A percentile compares a stretch with the other conserved stretches of the same genome.
phyloP scores from a whole-genome alignment of 2,888 invertebrate species.

The Nebria salina region DNA sequence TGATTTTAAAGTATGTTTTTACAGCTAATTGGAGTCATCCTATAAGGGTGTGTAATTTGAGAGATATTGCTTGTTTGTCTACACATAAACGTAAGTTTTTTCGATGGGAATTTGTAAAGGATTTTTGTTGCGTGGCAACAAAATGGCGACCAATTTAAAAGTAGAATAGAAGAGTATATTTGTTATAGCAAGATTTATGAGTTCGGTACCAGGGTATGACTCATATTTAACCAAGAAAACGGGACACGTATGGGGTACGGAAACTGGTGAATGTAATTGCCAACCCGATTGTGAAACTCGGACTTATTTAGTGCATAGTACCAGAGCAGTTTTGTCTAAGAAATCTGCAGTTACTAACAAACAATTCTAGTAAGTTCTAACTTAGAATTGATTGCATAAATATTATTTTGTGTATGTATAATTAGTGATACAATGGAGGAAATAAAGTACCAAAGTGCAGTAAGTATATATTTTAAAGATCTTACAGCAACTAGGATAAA shows the following conservation, averaged over 20 bases:
- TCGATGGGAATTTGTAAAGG: neutral
- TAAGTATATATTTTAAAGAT: conserved; percentile 73
- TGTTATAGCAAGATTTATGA: conserved; percentile 52
- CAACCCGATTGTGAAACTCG: conserved; percentile 72
- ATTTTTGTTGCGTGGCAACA: conserved; percentile 20
- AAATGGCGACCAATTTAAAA: too few species aligned
- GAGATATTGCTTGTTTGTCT: conserved; percentile 24
- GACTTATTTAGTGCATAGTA: conserved; percentile 31
- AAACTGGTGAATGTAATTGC: conserved; percentile 63
- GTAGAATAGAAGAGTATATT: too few species aligned
- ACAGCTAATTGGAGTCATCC: conserved; percentile 15
- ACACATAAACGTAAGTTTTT: conserved; percentile 28
- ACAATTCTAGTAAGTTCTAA: conserved; percentile 3
- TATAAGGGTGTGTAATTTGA: conserved; percentile 27
- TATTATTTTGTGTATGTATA: neutral
- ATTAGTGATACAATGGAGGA: neutral
- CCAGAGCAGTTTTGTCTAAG: conserved; percentile 5
- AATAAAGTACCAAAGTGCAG: neutral
- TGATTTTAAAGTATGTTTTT: conserved; percentile 32
- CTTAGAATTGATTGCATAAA: neutral
- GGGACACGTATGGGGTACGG: conserved; percentile 43
- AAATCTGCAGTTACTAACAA: neutral
- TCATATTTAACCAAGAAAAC: conserved; percentile 26
- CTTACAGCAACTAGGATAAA: conserved; percentile 73
- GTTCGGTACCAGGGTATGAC: conserved; percentile 61